Conservation (phyloP, 2,113 vertebrate species). For the Cnemophilus loriae region DNA sequence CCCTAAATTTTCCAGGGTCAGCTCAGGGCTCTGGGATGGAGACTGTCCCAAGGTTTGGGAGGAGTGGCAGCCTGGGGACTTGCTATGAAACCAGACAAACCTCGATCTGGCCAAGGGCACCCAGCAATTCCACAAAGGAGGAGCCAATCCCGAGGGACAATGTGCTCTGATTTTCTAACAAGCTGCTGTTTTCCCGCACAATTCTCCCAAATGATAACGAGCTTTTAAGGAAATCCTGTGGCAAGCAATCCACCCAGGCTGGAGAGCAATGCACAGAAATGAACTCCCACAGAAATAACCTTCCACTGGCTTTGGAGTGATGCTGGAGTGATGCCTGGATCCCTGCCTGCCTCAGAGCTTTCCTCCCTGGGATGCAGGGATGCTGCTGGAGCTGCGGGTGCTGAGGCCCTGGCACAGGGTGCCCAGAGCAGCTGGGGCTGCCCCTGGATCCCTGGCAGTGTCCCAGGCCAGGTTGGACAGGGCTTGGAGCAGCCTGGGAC, state of each 20-base stretch:
- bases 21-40: not conserved
- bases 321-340: not conserved
- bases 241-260: not conserved
- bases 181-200: not conserved
- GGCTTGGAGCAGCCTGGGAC: not conserved
- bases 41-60: accelerated
- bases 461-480: not conserved
- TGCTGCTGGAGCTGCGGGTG: not conserved
- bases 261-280: not conserved
- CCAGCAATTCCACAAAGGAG: not conserved
- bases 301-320: not conserved
- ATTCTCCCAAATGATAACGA: not conserved
- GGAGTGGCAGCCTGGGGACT: not conserved
- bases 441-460: not conserved
- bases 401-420: not conserved
- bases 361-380: not conserved
- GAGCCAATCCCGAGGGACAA: not conserved
- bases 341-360: not conserved
- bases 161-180: not conserved
- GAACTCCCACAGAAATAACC: not conserved
- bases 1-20: not conserved
- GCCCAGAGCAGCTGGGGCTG: not conserved
- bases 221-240: not conserved
- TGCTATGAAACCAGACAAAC: not conserved
- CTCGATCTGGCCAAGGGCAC: not conserved